Evolutionary conservation across 2,113 vertebrate species (phyloP).

Genomic region (Chionomys nivalis): DNA sequence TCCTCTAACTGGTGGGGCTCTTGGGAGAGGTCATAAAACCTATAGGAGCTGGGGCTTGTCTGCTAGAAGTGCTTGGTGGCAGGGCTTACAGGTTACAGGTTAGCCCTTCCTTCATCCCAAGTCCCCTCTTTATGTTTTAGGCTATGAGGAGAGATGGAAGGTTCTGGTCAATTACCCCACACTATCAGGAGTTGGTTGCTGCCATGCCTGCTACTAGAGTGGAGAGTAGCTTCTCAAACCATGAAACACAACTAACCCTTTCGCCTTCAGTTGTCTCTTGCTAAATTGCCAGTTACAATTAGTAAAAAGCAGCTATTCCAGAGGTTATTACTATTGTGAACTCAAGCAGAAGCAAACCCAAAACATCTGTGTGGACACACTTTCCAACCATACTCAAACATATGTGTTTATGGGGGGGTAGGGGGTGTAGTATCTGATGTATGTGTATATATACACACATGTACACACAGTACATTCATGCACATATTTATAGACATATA

Average conservation of each 20-base stretch:
- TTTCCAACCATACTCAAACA: not conserved
- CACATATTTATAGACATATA: not conserved
- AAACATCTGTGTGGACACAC: not conserved
- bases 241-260: not conserved
- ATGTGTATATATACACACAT: not conserved
- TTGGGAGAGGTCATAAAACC: not conserved
- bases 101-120: not conserved
- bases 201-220: not conserved
- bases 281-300: not conserved
- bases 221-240: not conserved
- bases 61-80: not conserved
- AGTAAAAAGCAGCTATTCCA: not conserved
- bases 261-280: too few species aligned
- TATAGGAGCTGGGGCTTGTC: not conserved
- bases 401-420: not conserved
- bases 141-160: not conserved
- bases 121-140: not conserved
- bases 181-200: not conserved
- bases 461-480: not conserved
- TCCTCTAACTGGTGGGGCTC: not conserved
- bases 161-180: too few species aligned
- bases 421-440: not conserved
- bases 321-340: not conserved
- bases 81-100: too few species aligned
- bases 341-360: not conserved